A percentile compares a stretch with the other conserved stretches of the same genome.
These are phyloP conservation scores for Novumbra hubbsi DNA, from an alignment of 2,797 vertebrate species.

Conservation along the genomic window DNA sequence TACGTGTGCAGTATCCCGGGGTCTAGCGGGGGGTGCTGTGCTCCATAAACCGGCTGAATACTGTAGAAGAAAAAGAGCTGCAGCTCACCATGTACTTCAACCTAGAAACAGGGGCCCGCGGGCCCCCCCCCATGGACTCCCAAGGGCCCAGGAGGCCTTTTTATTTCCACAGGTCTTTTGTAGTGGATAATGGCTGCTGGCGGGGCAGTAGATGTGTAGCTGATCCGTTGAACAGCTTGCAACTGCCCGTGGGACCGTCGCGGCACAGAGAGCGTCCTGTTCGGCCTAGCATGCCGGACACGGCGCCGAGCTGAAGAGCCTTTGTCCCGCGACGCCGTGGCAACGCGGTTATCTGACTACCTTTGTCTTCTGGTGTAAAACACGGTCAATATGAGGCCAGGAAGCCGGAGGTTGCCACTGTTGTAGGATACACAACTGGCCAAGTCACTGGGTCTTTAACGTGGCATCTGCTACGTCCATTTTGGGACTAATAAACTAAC, in stretches of 20 bases:
- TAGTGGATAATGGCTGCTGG: background rate
- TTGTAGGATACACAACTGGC: background rate
- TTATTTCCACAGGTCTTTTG: background rate
- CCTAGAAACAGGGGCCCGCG: no score
- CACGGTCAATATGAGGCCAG: background rate
- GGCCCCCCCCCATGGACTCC: background rate
- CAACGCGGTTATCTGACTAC: background rate
- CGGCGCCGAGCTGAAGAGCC: background rate
- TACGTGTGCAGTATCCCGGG: constrained; percentile 88
- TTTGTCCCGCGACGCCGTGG: background rate
- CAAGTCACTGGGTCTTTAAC: background rate
- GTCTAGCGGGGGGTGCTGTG: constrained; percentile 95
- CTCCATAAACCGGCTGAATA: constrained; percentile 94
- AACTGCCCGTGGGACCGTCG: constrained; percentile 2
- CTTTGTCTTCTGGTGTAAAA: background rate
- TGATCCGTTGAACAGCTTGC: constrained; percentile 47
- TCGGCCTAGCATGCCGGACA: constrained; percentile 35
- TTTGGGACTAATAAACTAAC: no score
- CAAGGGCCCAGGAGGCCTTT: background rate
- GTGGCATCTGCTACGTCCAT: background rate
- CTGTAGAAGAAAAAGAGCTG: constrained; percentile 67
- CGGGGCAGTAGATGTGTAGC: background rate
- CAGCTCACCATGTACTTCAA: background rate
- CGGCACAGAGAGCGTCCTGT: constrained; percentile 48
- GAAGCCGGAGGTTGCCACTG: background rate